Base-by-base conservation (phyloP, 2,797 vertebrate species). In the Danionella dracula region DNA sequence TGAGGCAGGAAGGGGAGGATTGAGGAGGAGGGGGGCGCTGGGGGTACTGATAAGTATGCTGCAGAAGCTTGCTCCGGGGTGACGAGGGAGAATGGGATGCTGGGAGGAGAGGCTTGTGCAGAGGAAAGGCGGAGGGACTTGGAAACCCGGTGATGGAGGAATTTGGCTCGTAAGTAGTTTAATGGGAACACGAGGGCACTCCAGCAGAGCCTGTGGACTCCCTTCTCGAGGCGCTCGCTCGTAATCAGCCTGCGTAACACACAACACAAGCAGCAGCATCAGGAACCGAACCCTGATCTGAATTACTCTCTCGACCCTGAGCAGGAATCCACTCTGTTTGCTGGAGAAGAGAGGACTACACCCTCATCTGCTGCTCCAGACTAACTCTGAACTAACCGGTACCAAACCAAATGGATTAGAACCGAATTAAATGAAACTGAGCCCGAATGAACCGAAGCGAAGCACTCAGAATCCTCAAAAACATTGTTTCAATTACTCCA, bases 141-240 rank as follows among this genome's bases (percentile, higher is more conserved):
- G 95, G 75, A 94, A 91, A 80, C 79, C 86, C 37, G 91, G 86
- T 9, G 94, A 90, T 81, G 93, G 96, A 74, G 87, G 86, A 40
- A 84, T 83, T 84, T 96, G 8, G 10, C 9, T 92, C 80, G 96
- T 96, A 93, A 94, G 95, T 93, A 98, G 94, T 88, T 96, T 98
- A 35, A 91, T 73, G 13, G 92, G 93, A 57, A 92, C 94, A 67
- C 95, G 85, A 40, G 92, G 93, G 71, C 96, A 98, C 12, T 93
- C 94, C 81, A 97, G 94, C 0, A 89, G 92, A 23, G 92, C 85
- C 2, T 92, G 91, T 15, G 93, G 94, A 68, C 93, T 94, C 72
- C 93, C 77, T 0, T 94, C 92, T 74, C 93, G 87, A 69, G 93
- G 89, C 1, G 89, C 82, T 65, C 92, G 90, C 74, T 99, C 95